Base-by-base conservation (phyloP, 2,113 vertebrate genomes). In the Scytalopus superciliaris region DNA sequence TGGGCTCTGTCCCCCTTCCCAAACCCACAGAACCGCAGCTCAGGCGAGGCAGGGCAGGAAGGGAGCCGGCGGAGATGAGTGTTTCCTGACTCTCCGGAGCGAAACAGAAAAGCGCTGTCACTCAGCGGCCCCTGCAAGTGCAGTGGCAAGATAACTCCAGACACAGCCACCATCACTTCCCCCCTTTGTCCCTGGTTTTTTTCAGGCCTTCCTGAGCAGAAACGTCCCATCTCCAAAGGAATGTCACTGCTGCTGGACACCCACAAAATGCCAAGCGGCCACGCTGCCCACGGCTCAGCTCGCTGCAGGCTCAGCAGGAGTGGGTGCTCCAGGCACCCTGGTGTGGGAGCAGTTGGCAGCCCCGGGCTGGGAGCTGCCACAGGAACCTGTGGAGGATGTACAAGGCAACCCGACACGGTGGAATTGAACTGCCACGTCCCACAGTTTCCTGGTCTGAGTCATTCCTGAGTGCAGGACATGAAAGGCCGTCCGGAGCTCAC, bases 141-240 rank as follows among this genome's bases (percentile, higher is more conserved):
- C 94, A 50, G 70, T 31, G 0, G 67, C 75, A 12, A 97, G 97
- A 98, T 98, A 98, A 97, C 94, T 85, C 80, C 95, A 89, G 64
- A 56, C 91, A 77, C 86, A 7, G 85, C 95, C 85, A 16, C 92
- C 96, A 93, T 74, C 97, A 94, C 96, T 97, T 98, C 97, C 97
- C 94, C 84, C 87, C 90, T 98, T 98, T 98, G 97, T 98, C 93
- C 97, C 92, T 45, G 93, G 87, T 82, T 97, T 96, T 92, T 97
- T 91, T 97, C 97, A 97, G 95, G 87, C 90, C 91, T 98, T 98
- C 97, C 97, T 98, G 97, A 95, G 73, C 69, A 84, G 89, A 86
- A 84, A 94, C 37, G 83, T 96, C 94, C 85, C 95, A 86, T 93
- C 90, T 94, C 83, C 53, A 28, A 90, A 97, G 95, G 96, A 95